phyloP scores from a whole-genome alignment of 2,797 vertebrate genomes.

The Sebastes minor region DNA sequence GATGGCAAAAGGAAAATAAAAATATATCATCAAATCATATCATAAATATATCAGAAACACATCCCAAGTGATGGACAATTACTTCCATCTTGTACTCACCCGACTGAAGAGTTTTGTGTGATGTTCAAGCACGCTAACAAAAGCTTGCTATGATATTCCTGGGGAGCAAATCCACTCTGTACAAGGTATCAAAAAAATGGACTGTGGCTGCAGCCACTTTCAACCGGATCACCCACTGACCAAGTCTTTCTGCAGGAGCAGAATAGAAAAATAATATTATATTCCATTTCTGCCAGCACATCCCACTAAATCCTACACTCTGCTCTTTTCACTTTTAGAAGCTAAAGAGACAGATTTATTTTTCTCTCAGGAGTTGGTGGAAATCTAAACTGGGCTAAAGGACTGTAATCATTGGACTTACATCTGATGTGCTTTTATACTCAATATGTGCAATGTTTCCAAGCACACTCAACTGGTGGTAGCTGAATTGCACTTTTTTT shows the following conservation, averaged over 20 bases:
- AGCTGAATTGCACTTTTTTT: background rate
- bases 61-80: background rate
- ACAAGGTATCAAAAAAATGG: background rate
- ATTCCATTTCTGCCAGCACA: no score
- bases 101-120: background rate
- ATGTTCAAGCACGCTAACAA: background rate
- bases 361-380: no score
- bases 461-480: background rate
- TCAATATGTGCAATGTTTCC: background rate
- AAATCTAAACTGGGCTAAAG: no score
- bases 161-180: background rate
- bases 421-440: no score
- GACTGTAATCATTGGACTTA: no score
- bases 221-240: background rate
- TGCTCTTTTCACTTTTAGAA: no score
- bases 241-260: background rate
- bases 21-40: background rate
- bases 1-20: background rate
- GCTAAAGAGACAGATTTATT: no score
- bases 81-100: background rate
- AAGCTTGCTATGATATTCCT: slow-evolving; percentile 2
- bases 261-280: background rate
- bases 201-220: background rate
- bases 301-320: no score
- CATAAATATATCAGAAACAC: background rate